Conservation (phyloP, 2,113 vertebrate genomes). For the Mesoclemmys tuberculata region DNA sequence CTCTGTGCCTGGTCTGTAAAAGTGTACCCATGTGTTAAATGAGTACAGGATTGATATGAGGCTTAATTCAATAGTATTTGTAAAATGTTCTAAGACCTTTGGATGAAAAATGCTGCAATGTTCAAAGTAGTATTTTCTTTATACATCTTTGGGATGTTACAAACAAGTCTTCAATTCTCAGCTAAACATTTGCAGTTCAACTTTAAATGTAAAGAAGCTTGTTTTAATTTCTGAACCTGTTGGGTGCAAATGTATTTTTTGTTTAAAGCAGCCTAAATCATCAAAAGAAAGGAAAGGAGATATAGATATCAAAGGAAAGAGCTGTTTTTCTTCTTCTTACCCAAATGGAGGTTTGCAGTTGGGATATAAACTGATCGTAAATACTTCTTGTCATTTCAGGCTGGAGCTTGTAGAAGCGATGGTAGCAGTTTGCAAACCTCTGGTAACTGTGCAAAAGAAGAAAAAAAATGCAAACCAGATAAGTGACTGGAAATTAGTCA, state of each 20-base stretch:
- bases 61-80: background rate
- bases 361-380: conserved; percentile 88
- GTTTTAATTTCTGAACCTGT: background rate
- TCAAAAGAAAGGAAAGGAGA: background rate
- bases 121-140: background rate
- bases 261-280: background rate
- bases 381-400: conserved; percentile 85
- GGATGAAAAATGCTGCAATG: background rate
- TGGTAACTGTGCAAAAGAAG: conserved; percentile 79
- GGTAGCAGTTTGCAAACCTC: conserved; percentile 85
- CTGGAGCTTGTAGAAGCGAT: conserved; percentile 83
- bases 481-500: background rate
- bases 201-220: background rate
- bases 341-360: conserved; percentile 82
- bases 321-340: conserved; percentile 61
- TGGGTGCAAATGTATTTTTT: background rate
- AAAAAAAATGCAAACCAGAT: background rate
- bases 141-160: background rate
- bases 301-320: background rate
- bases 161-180: background rate
- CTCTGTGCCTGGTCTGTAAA: background rate
- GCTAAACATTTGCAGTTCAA: background rate
- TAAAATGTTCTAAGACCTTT: background rate
- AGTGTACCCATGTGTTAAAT: background rate
- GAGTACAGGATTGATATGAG: background rate